phyloP scores from a whole-genome alignment of 2,888 invertebrate species.

The Masnerella sp. region DNA sequence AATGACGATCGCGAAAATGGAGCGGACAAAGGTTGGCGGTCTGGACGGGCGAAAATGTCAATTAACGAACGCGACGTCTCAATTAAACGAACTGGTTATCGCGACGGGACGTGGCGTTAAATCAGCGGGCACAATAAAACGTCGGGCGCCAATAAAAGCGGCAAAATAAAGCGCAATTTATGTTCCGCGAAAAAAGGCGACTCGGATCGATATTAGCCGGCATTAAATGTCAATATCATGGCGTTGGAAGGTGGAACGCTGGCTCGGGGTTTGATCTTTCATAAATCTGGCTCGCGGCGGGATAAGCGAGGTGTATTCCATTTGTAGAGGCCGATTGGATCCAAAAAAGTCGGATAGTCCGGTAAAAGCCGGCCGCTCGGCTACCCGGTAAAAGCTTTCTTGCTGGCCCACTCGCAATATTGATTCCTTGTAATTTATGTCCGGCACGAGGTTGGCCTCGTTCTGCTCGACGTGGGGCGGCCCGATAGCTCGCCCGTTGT shows the following conservation, averaged over 20 bases:
- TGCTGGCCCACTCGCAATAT: conserved; percentile 56
- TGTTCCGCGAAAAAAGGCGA: conserved; percentile 3
- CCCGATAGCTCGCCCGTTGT: conserved; percentile 53
- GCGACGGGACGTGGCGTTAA: conserved; percentile 13
- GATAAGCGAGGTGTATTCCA: conserved; percentile 22
- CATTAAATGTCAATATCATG: conserved; percentile 36
- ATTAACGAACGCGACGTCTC: background rate
- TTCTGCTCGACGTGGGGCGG: conserved; percentile 3
- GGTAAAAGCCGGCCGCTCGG: conserved; percentile 29
- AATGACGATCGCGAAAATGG: too few relatives aligned
- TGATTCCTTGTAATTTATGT: conserved; percentile 59
- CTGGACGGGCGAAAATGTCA: too few relatives aligned
- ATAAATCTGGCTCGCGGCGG: conserved; percentile 37
- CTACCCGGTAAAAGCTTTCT: conserved; percentile 53
- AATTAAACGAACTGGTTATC: conserved; percentile 15
- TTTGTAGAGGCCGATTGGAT: conserved; percentile 47
- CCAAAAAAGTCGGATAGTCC: conserved; percentile 50
- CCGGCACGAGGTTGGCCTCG: conserved; percentile 52
- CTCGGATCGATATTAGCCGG: conserved; percentile 22
- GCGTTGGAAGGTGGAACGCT: conserved; percentile 26
- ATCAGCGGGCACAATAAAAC: conserved; percentile 22
- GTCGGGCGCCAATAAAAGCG: background rate
- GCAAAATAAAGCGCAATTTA: conserved; percentile 27
- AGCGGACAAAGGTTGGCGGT: too few relatives aligned
- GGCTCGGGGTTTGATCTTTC: conserved; percentile 33